These are phyloP conservation scores for Papilio polyxenes DNA, from an alignment of 1,140 invertebrate genomes.

Conservation along the genomic window DNA sequence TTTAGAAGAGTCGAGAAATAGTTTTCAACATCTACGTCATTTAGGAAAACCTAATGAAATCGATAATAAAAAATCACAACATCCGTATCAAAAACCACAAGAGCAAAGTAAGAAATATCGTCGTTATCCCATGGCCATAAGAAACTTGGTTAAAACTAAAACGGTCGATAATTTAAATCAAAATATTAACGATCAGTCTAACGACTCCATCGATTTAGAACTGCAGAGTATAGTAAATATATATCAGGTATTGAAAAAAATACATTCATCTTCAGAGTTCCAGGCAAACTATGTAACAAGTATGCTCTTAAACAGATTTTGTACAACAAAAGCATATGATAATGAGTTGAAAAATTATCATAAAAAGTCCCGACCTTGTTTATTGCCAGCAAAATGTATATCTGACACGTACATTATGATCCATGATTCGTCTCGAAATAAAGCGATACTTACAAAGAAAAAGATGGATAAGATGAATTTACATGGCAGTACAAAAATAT, in stretches of 20 bases:
- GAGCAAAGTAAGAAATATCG: constrained; percentile 8
- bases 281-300: constrained; percentile 27
- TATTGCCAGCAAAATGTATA: constrained; percentile 14
- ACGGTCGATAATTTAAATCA: neutral
- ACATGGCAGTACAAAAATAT: constrained; percentile 14
- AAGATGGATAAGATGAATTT: constrained; percentile 35
- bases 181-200: neutral
- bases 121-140: neutral
- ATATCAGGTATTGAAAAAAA: constrained; percentile 20
- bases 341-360: neutral
- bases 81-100: neutral
- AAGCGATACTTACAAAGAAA: constrained; percentile 25
- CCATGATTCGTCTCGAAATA: constrained; percentile 27
- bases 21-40: neutral
- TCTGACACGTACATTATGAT: constrained; percentile 27
- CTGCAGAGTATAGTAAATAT: constrained; percentile 24
- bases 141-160: constrained; percentile 29
- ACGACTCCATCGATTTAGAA: constrained; percentile 18
- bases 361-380: neutral
- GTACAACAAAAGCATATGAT: constrained; percentile 8
- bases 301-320: constrained; percentile 33
- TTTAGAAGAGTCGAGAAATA: neutral
- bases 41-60: neutral
- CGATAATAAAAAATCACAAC: constrained; percentile 2
- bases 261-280: constrained; percentile 23